Base-by-base conservation (phyloP, 2,113 vertebrate species). In the Tragelaphus scriptus region DNA sequence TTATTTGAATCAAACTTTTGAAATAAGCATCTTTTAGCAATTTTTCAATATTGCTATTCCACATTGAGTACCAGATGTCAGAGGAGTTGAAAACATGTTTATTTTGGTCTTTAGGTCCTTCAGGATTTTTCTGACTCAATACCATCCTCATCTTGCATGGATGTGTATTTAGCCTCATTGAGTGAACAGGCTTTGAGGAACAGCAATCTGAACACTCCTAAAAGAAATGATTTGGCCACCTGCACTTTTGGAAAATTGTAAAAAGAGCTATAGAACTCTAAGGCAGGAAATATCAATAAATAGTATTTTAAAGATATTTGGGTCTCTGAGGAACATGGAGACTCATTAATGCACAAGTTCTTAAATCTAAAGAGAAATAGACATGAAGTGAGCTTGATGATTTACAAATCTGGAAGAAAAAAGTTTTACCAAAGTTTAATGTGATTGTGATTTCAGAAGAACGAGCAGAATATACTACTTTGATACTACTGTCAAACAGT, bases 11-110 rank as follows among this genome's bases (percentile, higher is more conserved):
- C 81, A 97, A 98, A 98, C 71, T 98, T 98, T 98, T 98, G 97
- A 98, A 98, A 98, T 4, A 98, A 98, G 91, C 30, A 93, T 92
- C 88, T 98, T 98, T 98, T 68, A 98, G 97, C 40, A 96, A 93
- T 97, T 98, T 98, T 98, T 98, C 82, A 98, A 91, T 98, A 98
- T 98, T 98, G 97, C 88, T 96, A 93, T 98, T 99, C 98, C 80
- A 95, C 98, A 84, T 96, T 97, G 98, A 98, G 98, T 98, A 98
- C 98, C 98, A 99, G 98, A 98, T 98, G 98, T 98, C 94, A 98
- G 96, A 79, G 93, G 79, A 98, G 86, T 97, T 71, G 11, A 98
- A 99, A 99, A 97, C 95, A 63, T 91, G 82, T 96, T 98, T 99
- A 98, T 98, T 99, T 98, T 98, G 85, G 95, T 98, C 91, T 98